Evolutionary conservation across 2,888 invertebrate species (phyloP).

Genomic region (Choristoneura rosaceana): DNA sequence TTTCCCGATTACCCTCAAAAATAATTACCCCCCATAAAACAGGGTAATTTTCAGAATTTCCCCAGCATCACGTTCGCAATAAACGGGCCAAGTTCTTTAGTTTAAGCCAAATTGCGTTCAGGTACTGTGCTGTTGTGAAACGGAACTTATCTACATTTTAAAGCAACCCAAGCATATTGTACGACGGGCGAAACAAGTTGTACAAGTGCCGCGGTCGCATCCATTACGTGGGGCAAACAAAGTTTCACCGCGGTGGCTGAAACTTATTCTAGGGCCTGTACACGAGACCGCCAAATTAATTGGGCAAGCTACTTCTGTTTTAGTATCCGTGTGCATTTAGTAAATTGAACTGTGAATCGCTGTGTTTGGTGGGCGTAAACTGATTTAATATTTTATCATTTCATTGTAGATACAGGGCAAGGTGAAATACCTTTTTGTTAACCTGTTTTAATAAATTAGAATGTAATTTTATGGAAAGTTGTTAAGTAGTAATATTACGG

Average conservation of each 20-base stretch:
- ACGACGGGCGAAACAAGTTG: constrained; percentile 55
- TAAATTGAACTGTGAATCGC: constrained; percentile 27
- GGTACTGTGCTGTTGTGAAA: constrained; percentile 24
- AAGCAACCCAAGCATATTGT: constrained; percentile 44
- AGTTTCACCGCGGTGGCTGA: constrained; percentile 54
- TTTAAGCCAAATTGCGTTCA: constrained; percentile 42
- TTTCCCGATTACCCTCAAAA: not conserved
- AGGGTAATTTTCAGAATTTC: constrained; percentile 18
- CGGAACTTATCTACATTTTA: constrained; percentile 42
- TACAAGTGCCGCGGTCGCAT: constrained; percentile 62
- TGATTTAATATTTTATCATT: constrained; percentile 8
- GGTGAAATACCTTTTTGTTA: not conserved
- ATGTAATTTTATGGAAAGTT: no score
- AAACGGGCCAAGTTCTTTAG: constrained; percentile 40
- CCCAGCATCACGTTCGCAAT: constrained; percentile 37
- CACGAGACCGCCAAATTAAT: constrained; percentile 53
- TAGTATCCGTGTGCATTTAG: constrained; percentile 37
- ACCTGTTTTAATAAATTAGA: no score
- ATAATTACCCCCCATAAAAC: constrained; percentile 23
- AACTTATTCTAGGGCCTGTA: constrained; percentile 56
- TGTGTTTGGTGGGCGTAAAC: constrained; percentile 4
- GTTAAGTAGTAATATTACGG: no score
- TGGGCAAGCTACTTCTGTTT: constrained; percentile 45
- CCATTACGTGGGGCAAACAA: constrained; percentile 63
- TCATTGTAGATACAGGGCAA: not conserved